Conservation (phyloP, 2,888 invertebrate genomes). For the Ophion costatus region DNA sequence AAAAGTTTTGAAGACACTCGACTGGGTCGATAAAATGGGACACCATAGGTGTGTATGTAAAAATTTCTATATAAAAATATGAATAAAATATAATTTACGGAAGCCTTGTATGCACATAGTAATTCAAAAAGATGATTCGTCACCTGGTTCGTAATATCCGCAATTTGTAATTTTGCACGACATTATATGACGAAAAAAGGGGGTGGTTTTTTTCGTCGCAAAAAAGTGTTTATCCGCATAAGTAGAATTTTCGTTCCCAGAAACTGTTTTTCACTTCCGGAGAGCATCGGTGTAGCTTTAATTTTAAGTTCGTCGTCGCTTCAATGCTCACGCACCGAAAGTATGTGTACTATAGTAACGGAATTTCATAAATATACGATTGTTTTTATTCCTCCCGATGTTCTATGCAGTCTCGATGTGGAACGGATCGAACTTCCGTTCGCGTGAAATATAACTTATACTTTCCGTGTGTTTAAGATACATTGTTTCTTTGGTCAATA, state of each 20-base stretch:
- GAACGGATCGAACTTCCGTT: no score
- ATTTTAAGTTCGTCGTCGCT: neutral
- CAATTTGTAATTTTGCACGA: constrained; percentile 53
- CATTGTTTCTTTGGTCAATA: no score
- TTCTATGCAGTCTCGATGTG: no score
- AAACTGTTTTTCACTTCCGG: neutral
- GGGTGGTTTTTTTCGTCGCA: neutral
- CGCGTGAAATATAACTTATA: no score
- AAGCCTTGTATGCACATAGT: neutral
- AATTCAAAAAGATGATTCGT: constrained; percentile 32
- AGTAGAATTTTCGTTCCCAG: neutral
- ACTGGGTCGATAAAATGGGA: neutral
- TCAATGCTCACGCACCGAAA: neutral
- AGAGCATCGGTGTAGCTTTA: neutral
- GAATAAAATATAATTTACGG: neutral
- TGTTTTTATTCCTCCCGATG: no score
- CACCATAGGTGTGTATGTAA: neutral
- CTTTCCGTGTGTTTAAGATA: no score
- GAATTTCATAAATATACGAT: no score
- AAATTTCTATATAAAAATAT: neutral
- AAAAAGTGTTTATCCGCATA: neutral
- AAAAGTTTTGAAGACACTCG: neutral
- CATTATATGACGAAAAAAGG: constrained; percentile 33
- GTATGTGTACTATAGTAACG: no score
- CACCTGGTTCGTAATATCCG: constrained; percentile 1